Conservation (phyloP, 2,797 vertebrate genomes). For the Pangasius larnaudii region DNA sequence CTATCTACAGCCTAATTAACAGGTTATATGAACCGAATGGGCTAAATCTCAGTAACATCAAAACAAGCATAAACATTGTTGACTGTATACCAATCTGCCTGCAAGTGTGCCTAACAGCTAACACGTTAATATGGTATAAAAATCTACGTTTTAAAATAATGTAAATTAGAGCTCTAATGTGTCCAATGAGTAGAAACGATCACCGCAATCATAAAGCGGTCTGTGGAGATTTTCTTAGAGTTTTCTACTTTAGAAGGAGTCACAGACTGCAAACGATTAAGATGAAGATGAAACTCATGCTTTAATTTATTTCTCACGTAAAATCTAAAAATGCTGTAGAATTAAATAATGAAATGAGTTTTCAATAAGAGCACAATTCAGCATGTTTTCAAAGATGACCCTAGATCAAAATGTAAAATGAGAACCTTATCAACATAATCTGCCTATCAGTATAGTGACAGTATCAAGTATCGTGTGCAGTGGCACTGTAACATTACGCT, state of each 20-base stretch:
- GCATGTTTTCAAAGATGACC: neutral
- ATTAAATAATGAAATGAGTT: neutral
- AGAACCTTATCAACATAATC: neutral
- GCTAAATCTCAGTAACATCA: neutral
- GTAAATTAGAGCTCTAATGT: neutral
- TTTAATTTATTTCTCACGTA: neutral
- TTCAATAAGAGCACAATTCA: neutral
- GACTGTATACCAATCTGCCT: neutral
- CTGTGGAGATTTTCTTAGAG: neutral
- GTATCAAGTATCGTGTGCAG: neutral
- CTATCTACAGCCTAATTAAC: neutral
- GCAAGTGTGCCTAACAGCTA: no score
- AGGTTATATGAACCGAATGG: neutral
- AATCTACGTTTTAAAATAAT: neutral
- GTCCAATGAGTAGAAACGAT: neutral
- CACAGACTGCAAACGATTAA: neutral
- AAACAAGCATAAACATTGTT: neutral
- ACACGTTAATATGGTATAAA: no score
- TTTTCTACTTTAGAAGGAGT: neutral
- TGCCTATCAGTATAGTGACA: neutral
- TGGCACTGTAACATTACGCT: neutral
- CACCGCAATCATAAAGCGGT: neutral
- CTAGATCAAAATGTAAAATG: neutral
- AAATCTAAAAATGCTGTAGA: neutral
- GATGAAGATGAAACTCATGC: neutral